Base-by-base conservation (phyloP, 2,113 vertebrate species). In the Gallinago media region DNA sequence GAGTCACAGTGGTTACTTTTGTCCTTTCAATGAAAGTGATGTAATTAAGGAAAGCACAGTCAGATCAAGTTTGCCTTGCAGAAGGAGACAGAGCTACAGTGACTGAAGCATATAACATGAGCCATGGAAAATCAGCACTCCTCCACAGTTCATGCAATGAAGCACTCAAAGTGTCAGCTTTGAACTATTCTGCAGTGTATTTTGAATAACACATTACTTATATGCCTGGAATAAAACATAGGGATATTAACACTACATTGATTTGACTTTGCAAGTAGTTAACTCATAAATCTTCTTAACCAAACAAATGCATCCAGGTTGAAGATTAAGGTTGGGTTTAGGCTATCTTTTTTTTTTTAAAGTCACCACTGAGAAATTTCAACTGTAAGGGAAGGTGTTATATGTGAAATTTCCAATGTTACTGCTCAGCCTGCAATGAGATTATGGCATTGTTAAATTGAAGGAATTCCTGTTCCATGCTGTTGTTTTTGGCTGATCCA, bases 391-490 rank as follows among this genome's bases (percentile, higher is more conserved):
- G 74, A 96, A 96, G 59, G 91, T 95, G 67, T 96, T 97, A 96
- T 54, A 50, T 86, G n/a, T 68, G 36, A 38, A 23, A 47, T 91
- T 90, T 87, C 82, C 93, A 97, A 89, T 73, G 79, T 84, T 98
- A 96, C 72, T 80, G 76, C 84, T 79, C 68, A 94, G 95, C 54
- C 93, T 89, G 31, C 94, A 82, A 54, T 55, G 40, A 95, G 92
- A 97, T 97, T 96, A 89, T 86, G 49, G 93, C 66, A 97, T 97
- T 97, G 98, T 98, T 98, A 97, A 88, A 91, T 52, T 92, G 95
- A 97, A 96, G 96, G 94, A 96, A 98, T 98, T 98, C 98, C 98
- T 98, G 96, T 97, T 96, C 94, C 2, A 2, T 95, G 89, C 82
- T 96, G 96, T 97, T 98, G 94, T 34, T 98, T 94, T 97, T 98